Base-by-base conservation (phyloP, 92 coral and sea anemone genomes). In the Porites rus region DNA sequence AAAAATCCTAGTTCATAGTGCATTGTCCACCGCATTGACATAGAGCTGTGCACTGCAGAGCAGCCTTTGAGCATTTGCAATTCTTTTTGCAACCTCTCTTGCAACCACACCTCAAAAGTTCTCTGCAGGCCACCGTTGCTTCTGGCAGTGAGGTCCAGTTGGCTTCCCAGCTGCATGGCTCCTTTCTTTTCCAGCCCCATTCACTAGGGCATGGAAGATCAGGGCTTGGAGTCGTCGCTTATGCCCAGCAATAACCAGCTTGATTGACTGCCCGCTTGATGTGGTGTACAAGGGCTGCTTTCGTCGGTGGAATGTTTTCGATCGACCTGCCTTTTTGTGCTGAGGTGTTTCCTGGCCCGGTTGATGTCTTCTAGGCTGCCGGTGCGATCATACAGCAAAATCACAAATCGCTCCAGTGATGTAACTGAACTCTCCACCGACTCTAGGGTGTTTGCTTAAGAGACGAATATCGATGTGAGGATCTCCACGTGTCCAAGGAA, bases 261-360 rank as follows among this genome's bases (percentile, higher is more conserved):
- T 28, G 31, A 28, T 28, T 1, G 31, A 28, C 31, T 28, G 94
- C 94, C 22, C 90, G 77, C 80, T 86, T 88, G 43, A 69, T 80
- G 86, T 91, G 94, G 81, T 88, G 54, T 68, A 88, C 14, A 18
- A 92, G 86, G 20, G 46, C 46, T 38, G 88, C 88, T 72, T 77
- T 60, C 69, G 90, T 82, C 69, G 80, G 92, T 43, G 87, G 92
- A 12, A 88, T 88, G 17, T 75, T 52, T 20, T 88, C 83, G 31
- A 82, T 65, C 50, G 83, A 21, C 66, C 82, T 63, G 8, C 66
- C 76, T 69, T 89, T 84, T 66, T 84, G 66, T 1, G 56, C 24
- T 60, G 75, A 78, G 65, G 56, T 21, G 86, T 50, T 69, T 76
- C 21, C 86, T 75, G 20, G 89, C 86, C 74, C 83, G 89, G 14